Base-by-base conservation (phyloP, 1,140 invertebrate species). In the Theocolax elegans region DNA sequence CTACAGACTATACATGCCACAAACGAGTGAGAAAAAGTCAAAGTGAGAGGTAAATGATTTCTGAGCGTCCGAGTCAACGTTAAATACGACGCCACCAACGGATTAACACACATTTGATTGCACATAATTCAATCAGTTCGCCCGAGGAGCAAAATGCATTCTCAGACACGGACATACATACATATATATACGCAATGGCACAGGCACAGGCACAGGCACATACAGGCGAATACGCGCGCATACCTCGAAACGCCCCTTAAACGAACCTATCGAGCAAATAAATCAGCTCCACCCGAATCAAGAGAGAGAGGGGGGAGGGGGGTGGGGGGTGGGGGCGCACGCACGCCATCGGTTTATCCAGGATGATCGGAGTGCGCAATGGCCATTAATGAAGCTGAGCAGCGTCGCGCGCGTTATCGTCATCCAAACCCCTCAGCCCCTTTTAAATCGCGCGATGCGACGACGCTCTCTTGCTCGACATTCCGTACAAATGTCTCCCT, bases 401-500 rank as follows among this genome's bases (percentile, higher is more conserved):
- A 73, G 67, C 77, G 76, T 75, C 71, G 62, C 60, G 56, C 70
- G 21, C 38, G 6, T 44, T 15, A 21, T 44, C 71, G 25, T 58
- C 75, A 64, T 63, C 68, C 12, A 21, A 29, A 1, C 54, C 4
- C 17, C 31, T 21, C 54, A 17, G 9, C 27, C 46, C 59, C n/a
- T 31, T 49, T 63, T 25, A 35, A 49, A 58, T 67, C 69, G 72
- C 74, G 68, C 72, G 66, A 76, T 69, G 72, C 73, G 74, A 76
- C 76, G n/a, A n/a, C n/a, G n/a, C n/a, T n/a, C n/a, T n/a, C n/a
- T n/a, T n/a, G 76, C 77, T 79, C 76, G 77, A 82, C 80, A 80
- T 80, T 79, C 80, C 79, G 59, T 77, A 79, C 75, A 79, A 77
- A 78, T 79, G 79, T 78, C 77, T 71, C 44, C 46, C 27, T 40